phyloP scores from a whole-genome alignment of 1,140 invertebrate species.

The Maniola jurtina region DNA sequence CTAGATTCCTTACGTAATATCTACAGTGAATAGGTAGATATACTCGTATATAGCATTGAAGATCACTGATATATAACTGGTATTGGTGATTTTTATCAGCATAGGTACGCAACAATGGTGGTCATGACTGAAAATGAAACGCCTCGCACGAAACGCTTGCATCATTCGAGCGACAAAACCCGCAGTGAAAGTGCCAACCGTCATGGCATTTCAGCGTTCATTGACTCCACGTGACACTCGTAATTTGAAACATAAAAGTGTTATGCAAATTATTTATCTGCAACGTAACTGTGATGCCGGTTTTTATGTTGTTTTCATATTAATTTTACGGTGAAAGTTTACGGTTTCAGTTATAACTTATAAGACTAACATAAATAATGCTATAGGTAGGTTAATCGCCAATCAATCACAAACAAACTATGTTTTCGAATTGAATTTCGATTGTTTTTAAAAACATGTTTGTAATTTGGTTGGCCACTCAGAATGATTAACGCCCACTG shows the following conservation, averaged over 20 bases:
- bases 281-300: constrained; percentile 3
- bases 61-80: not conserved
- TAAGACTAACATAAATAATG: too few species aligned
- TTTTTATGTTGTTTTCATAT: constrained; percentile 2
- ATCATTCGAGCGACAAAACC: constrained; percentile 54
- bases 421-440: too few species aligned
- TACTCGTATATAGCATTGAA: not conserved
- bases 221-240: constrained; percentile 25
- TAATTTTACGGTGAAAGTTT: constrained; percentile 1
- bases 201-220: constrained; percentile 41
- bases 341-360: not conserved
- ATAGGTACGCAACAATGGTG: constrained; percentile 5
- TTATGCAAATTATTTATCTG: constrained; percentile 23
- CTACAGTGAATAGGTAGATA: too few species aligned
- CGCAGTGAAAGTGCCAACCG: constrained; percentile 59
- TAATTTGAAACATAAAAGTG: constrained; percentile 27
- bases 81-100: not conserved
- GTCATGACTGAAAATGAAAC: constrained; percentile 48
- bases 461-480: too few species aligned
- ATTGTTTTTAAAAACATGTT: too few species aligned
- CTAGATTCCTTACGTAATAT: too few species aligned
- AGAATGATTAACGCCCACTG: too few species aligned
- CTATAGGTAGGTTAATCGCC: too few species aligned
- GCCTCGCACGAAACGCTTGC: constrained; percentile 45
- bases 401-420: too few species aligned